These are phyloP conservation scores for Hydropotes inermis DNA, from an alignment of 2,113 vertebrate genomes.

Conservation along the genomic window DNA sequence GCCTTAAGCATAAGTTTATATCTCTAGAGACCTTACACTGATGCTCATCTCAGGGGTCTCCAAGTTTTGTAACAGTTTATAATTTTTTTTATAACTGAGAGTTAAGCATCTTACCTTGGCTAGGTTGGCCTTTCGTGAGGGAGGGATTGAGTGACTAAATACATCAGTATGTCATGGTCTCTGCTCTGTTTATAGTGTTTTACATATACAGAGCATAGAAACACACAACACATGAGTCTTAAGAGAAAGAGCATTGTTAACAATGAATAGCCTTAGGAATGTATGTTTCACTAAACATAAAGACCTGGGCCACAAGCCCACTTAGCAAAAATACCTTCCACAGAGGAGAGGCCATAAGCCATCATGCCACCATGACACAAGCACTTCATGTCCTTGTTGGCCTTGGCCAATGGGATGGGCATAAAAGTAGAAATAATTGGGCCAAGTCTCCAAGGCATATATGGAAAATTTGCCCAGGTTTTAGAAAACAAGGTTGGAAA, in stretches of 20 bases:
- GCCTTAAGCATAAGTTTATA: slow-evolving; percentile 39
- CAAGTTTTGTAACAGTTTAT: not conserved
- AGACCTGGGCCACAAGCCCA: not conserved
- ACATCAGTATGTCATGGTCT: not conserved
- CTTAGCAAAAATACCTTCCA: not conserved
- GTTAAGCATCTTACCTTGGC: not conserved
- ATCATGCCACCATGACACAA: not conserved
- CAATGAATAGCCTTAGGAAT: not conserved
- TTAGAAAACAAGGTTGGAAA: not conserved
- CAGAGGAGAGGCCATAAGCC: not conserved
- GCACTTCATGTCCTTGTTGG: not conserved
- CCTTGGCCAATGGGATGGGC: not conserved
- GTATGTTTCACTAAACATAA: not conserved
- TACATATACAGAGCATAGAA: not conserved
- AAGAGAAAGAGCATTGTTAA: not conserved
- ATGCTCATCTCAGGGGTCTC: not conserved
- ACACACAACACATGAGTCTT: not conserved
- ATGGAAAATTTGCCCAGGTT: not conserved
- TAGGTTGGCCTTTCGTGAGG: not conserved
- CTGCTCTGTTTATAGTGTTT: not conserved
- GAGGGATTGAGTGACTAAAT: not conserved
- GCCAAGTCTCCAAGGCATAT: not conserved
- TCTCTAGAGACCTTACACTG: not conserved
- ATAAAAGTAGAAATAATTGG: not conserved
- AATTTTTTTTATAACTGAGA: not conserved